These are phyloP conservation scores for Isotomurus palustris DNA, from an alignment of 2,888 invertebrate species.

Conservation along the genomic window DNA sequence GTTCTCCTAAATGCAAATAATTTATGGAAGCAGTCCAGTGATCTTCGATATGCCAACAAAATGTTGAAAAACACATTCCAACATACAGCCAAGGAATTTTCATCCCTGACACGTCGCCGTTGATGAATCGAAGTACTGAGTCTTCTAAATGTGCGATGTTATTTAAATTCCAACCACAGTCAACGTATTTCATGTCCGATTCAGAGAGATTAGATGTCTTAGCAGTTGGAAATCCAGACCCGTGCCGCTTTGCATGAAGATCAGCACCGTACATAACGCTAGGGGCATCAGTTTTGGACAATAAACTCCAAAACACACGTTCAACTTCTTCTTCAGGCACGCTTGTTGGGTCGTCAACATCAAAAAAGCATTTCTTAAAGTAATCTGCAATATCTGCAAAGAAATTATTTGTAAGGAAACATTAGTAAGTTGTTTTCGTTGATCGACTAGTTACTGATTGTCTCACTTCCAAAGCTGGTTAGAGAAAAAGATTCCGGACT, in stretches of 20 bases:
- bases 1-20: conserved; percentile 95
- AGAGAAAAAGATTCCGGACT: too few relatives aligned
- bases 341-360: not conserved
- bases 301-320: not conserved
- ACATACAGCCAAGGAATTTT: conserved; percentile 99
- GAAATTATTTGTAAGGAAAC: too few relatives aligned
- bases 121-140: not conserved
- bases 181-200: not conserved
- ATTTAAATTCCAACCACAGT: not conserved
- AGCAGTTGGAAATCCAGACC: not conserved
- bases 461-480: too few relatives aligned
- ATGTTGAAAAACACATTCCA: conserved; percentile 99
- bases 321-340: not conserved
- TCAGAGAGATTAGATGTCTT: too few relatives aligned
- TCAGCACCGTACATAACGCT: not conserved
- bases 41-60: conserved; percentile 99
- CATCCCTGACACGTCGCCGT: conserved; percentile 80
- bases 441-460: too few relatives aligned
- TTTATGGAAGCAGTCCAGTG: conserved; percentile 99
- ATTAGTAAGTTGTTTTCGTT: too few relatives aligned
- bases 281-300: not conserved
- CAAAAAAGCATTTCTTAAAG: not conserved
- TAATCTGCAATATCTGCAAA: not conserved
- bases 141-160: not conserved
- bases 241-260: not conserved